Conservation (phyloP, 2,797 vertebrate genomes). For the Coracias cyanogaster region DNA sequence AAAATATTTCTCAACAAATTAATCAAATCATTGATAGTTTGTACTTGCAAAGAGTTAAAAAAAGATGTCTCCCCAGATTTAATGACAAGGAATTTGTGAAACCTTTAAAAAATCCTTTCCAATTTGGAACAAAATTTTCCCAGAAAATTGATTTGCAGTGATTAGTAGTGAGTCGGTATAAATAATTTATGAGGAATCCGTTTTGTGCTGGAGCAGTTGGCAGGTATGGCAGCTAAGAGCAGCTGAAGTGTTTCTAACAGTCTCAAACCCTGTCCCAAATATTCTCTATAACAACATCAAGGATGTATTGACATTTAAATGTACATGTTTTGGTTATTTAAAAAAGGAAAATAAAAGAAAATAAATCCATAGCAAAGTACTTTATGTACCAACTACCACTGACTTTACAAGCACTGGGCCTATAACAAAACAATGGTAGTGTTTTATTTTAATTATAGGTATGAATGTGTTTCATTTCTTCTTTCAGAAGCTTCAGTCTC, state of each 20-base stretch:
- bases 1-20: not conserved
- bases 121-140: not conserved
- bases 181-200: not conserved
- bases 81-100: not conserved
- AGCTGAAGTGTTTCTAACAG: not conserved
- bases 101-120: not conserved
- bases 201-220: not conserved
- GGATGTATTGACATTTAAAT: not conserved
- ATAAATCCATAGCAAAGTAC: not conserved
- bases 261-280: not conserved
- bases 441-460: not conserved
- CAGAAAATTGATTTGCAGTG: not conserved
- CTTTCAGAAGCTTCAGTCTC: not conserved
- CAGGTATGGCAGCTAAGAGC: not conserved
- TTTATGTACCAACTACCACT: not conserved
- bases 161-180: not conserved
- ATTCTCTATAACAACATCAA: not conserved
- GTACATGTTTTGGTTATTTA: not conserved
- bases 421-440: not conserved
- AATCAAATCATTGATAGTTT: not conserved
- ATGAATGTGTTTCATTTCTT: constrained; percentile 13
- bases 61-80: not conserved
- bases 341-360: not conserved
- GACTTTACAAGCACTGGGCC: not conserved
- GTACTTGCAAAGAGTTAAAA: not conserved